Evolutionary conservation across 2,797 vertebrate species (phyloP).

Genomic region (Luscinia megarhynchos): DNA sequence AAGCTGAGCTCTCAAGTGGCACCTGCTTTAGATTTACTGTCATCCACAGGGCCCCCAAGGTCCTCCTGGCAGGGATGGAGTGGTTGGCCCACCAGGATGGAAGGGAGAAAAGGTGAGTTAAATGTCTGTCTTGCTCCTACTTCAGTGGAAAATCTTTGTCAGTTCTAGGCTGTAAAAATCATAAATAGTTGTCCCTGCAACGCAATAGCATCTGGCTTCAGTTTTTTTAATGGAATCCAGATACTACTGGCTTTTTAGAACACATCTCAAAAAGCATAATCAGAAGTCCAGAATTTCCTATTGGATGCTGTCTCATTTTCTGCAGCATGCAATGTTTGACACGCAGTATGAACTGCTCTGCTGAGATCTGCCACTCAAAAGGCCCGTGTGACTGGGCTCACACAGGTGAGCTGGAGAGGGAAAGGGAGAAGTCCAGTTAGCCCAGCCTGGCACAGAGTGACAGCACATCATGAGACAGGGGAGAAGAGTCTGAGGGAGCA

Average conservation of each 20-base stretch:
- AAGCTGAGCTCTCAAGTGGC: background rate
- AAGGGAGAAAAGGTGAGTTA: constrained; percentile 87
- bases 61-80: constrained; percentile 83
- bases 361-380: background rate
- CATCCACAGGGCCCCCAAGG: constrained; percentile 83
- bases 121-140: background rate
- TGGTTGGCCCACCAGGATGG: constrained; percentile 79
- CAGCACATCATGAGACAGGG: rapidly evolving
- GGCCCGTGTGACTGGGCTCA: background rate
- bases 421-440: background rate
- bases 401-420: background rate
- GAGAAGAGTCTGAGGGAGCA: background rate
- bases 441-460: background rate
- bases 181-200: background rate
- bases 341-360: background rate
- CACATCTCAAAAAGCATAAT: background rate
- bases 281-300: background rate
- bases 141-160: background rate
- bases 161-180: background rate
- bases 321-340: background rate
- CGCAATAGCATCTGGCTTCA: background rate
- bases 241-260: background rate
- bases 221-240: background rate
- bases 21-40: background rate
- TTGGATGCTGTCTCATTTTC: background rate